Evolutionary conservation across 2,888 invertebrate species (phyloP).

Genomic region (Cantharis rustica): DNA sequence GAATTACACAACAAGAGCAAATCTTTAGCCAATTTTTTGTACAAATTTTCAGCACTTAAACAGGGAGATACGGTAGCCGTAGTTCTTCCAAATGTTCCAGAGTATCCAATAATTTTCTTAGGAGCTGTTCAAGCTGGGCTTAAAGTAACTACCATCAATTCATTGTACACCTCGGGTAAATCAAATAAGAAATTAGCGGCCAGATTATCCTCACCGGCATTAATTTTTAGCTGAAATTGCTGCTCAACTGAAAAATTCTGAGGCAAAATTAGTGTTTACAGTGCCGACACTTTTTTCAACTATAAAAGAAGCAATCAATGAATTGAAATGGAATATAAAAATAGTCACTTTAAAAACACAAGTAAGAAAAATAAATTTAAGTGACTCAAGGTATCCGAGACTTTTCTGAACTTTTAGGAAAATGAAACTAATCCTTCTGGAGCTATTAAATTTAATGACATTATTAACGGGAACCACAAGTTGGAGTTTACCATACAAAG

Average conservation of each 20-base stretch:
- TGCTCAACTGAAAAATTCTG: constrained; percentile 65
- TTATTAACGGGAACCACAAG: constrained; percentile 54
- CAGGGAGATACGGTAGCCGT: constrained; percentile 66
- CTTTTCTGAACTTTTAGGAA: neutral
- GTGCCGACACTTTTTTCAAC: constrained; percentile 59
- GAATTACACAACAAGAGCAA: constrained; percentile 65
- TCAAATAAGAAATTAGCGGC: too few relatives aligned
- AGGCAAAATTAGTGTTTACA: constrained; percentile 67
- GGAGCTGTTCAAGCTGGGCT: constrained; percentile 72
- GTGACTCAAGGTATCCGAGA: neutral
- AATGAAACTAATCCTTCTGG: constrained; percentile 42
- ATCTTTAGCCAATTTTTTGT: constrained; percentile 59
- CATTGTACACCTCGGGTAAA: constrained; percentile 62
- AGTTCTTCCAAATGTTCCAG: constrained; percentile 75
- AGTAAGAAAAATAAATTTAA: neutral
- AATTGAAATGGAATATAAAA: constrained; percentile 42
- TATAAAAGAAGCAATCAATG: constrained; percentile 52
- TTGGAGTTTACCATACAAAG: neutral
- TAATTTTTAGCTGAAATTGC: constrained; percentile 68
- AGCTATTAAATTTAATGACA: constrained; percentile 63
- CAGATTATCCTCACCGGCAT: neutral
- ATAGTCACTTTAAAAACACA: constrained; percentile 68
- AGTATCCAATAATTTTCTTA: constrained; percentile 66
- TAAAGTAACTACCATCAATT: constrained; percentile 71
- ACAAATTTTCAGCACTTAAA: constrained; percentile 63